Evolutionary conservation across 2,113 vertebrate species (phyloP).

Genomic region (Seriola quinqueradiata): DNA sequence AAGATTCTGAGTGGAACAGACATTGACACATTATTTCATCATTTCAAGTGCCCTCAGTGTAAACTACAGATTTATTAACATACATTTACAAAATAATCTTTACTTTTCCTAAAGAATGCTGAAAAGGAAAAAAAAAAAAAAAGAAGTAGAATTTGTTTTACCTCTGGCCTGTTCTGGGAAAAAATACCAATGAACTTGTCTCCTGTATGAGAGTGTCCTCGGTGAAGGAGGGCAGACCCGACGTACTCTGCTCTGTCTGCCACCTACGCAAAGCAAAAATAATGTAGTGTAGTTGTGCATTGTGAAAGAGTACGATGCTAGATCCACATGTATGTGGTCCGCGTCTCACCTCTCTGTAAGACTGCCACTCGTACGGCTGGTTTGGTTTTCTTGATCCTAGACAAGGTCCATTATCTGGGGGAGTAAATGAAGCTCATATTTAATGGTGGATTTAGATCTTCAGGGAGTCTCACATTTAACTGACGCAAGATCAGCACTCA

Average conservation of each 20-base stretch:
- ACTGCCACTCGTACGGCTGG: slow-evolving; percentile 95
- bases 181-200: slow-evolving; percentile 93
- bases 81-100: neutral
- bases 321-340: neutral
- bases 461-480: too few species aligned
- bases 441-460: rapidly evolving
- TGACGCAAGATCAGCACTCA: slow-evolving; percentile 79
- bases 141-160: slow-evolving; percentile 61
- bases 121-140: neutral
- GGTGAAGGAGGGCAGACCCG: slow-evolving; percentile 92
- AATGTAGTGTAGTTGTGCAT: neutral
- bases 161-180: slow-evolving; percentile 97
- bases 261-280: slow-evolving; percentile 80
- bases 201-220: slow-evolving; percentile 87
- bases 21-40: too few species aligned
- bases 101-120: neutral
- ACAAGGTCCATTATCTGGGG: slow-evolving; percentile 92
- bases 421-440: slow-evolving; percentile 48
- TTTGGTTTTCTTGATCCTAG: slow-evolving; percentile 93
- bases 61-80: neutral
- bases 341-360: slow-evolving; percentile 90
- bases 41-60: neutral
- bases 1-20: too few species aligned
- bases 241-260: slow-evolving; percentile 85
- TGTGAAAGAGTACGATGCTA: too few species aligned